phyloP scores from a whole-genome alignment of 2,113 vertebrate species.

The Oenanthe oenanthe region DNA sequence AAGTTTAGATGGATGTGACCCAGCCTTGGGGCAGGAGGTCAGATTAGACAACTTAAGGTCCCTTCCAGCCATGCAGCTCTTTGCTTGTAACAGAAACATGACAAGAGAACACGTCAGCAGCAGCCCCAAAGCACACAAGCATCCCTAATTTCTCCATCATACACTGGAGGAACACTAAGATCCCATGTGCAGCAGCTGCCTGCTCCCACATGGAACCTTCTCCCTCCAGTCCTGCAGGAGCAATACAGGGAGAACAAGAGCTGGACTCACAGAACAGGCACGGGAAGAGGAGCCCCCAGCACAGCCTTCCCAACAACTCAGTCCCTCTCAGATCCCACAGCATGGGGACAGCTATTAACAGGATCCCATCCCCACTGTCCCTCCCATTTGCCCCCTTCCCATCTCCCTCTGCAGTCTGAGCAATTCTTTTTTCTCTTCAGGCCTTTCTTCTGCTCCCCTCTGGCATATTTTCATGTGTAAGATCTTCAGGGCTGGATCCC shows the following conservation, averaged over 20 bases:
- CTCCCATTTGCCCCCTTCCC: background rate
- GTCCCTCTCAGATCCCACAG: background rate
- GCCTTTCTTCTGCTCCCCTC: background rate
- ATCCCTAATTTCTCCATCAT: background rate
- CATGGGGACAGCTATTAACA: fast-evolving
- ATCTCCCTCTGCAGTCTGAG: background rate
- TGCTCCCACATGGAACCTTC: background rate
- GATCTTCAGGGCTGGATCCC: background rate
- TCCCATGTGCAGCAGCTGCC: background rate
- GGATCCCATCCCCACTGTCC: background rate
- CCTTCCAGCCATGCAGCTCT: background rate
- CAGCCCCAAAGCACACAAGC: background rate
- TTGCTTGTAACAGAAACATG: background rate
- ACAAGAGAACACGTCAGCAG: background rate
- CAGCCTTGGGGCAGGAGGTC: background rate
- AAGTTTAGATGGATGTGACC: conserved; percentile 41
- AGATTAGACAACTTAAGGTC: background rate
- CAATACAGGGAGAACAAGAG: background rate
- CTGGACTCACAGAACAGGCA: background rate
- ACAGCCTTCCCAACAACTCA: background rate
- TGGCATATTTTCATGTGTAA: background rate
- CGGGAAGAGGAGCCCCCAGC: background rate
- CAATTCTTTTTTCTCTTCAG: background rate
- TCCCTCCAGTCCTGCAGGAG: background rate
- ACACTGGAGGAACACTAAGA: fast-evolving